These are phyloP conservation scores for Spodoptera litura DNA, from an alignment of 1,140 invertebrate species.

Conservation along the genomic window DNA sequence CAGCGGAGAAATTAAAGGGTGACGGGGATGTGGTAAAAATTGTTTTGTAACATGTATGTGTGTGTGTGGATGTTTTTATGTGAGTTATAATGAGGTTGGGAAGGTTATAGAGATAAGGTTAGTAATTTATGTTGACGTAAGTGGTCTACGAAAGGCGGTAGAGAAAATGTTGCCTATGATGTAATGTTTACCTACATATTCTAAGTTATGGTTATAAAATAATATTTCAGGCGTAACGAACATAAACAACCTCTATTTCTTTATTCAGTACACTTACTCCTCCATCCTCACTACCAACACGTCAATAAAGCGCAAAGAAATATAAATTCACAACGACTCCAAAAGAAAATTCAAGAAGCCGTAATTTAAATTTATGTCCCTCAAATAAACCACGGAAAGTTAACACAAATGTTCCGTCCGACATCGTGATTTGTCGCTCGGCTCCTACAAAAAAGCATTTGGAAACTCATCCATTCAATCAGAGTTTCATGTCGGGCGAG, in stretches of 20 bases:
- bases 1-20: slow-evolving; percentile 12
- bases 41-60: too few relatives aligned
- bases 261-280: not conserved
- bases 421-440: slow-evolving; percentile 39
- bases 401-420: slow-evolving; percentile 25
- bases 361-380: slow-evolving; percentile 34
- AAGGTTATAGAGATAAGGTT: too few relatives aligned
- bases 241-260: too few relatives aligned
- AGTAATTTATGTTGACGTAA: too few relatives aligned
- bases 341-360: slow-evolving; percentile 23
- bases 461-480: slow-evolving; percentile 50
- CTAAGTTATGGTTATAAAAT: too few relatives aligned
- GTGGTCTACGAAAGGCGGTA: too few relatives aligned
- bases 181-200: too few relatives aligned
- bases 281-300: not conserved
- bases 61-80: too few relatives aligned
- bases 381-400: slow-evolving; percentile 37
- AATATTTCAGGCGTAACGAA: too few relatives aligned
- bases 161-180: too few relatives aligned
- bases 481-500: slow-evolving; percentile 53
- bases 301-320: slow-evolving; percentile 7
- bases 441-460: slow-evolving; percentile 33
- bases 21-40: slow-evolving; percentile 21
- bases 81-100: too few relatives aligned
- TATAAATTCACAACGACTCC: slow-evolving; percentile 4